Evolutionary conservation across 2,797 vertebrate species (phyloP).

Genomic region (Crenuchus spilurus): DNA sequence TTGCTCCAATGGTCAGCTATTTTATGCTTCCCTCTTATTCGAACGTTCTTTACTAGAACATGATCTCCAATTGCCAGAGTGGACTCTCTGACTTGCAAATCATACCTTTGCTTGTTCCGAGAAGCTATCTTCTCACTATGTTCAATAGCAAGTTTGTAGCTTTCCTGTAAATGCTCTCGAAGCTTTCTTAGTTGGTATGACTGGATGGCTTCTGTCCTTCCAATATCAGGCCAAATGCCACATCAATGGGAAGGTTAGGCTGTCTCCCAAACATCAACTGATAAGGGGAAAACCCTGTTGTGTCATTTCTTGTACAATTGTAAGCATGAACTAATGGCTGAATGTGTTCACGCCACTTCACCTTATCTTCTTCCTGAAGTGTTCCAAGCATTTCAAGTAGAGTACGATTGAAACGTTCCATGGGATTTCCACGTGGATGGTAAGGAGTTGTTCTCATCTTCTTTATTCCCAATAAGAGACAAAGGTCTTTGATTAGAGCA

Average conservation of each 20-base stretch:
- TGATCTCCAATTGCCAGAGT: neutral
- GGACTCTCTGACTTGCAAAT: neutral
- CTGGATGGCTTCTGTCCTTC: neutral
- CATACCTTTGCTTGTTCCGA: neutral
- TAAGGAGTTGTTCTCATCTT: neutral
- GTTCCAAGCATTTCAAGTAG: neutral
- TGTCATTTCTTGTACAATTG: slow-evolving; percentile 6
- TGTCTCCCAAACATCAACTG: slow-evolving; percentile 27
- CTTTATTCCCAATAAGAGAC: neutral
- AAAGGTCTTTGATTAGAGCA: neutral
- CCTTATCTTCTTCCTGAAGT: slow-evolving; percentile 18
- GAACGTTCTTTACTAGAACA: slow-evolving; percentile 21
- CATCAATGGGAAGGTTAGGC: slow-evolving; percentile 9
- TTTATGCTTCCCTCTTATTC: slow-evolving; percentile 21
- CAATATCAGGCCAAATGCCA: slow-evolving; percentile 8
- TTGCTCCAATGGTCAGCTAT: slow-evolving; percentile 10
- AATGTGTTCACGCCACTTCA: neutral
- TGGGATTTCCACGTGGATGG: neutral
- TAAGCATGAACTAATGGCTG: slow-evolving; percentile 14
- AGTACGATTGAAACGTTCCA: neutral
- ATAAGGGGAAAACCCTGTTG: neutral
- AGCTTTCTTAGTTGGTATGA: neutral
- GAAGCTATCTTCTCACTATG: neutral
- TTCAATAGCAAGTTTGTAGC: slow-evolving; percentile 12
- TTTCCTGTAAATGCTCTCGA: neutral